Evolutionary conservation across 2,888 invertebrate species (phyloP), one percentile per base, ranked within the genome.

Genomic region (Cosmopolites sordidus): DNA sequence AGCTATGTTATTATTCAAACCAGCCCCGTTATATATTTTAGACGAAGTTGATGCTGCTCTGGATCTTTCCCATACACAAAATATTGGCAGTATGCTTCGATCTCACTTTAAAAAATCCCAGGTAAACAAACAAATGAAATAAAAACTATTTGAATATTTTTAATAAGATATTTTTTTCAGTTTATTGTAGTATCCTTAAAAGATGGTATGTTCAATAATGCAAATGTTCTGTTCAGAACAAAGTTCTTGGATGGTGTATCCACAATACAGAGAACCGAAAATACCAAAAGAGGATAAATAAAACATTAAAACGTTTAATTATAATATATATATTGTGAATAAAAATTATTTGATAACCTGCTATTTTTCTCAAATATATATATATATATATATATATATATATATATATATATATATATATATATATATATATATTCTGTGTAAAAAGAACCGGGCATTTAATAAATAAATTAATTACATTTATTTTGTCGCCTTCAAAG

Each of bases 201-300:
- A 71, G 97, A 99, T 73, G 98, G 98, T 18, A 98, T 99, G 94
- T 99, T 98, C 78, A 95, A 92, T 76, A 97, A 99, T 76, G 98
- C 99, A 0, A 98, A 99, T 75, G 96, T 98, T 16, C 75, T 99
- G 49, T 99, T 92, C 78, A 87, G 90, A 49, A 98, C 98, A 0
- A 84, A 85, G 65, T 97, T 99, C 75, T 84, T 92, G 18, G 96
- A 98, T 76, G 98, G 98, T 46, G 90, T 93, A 76, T 98, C 98
- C 0, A 82, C 87, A 2, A 89, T 99, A 29, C 80, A 83, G 22
- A 80, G 92, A 58, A 84, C 81, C 2, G 80, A 70, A 37, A 70
- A 70, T 17, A 54, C 12, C 4, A 27, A 41, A 1, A 43, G 17
- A 40, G 18, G 16, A 43, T 52, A 52, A 39, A 29, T 15, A 37